Percentiles rank a stretch among this genome's conserved stretches.
These are phyloP conservation scores for Miltochrista miniata DNA, from an alignment of 2,888 invertebrate species.

Conservation along the genomic window DNA sequence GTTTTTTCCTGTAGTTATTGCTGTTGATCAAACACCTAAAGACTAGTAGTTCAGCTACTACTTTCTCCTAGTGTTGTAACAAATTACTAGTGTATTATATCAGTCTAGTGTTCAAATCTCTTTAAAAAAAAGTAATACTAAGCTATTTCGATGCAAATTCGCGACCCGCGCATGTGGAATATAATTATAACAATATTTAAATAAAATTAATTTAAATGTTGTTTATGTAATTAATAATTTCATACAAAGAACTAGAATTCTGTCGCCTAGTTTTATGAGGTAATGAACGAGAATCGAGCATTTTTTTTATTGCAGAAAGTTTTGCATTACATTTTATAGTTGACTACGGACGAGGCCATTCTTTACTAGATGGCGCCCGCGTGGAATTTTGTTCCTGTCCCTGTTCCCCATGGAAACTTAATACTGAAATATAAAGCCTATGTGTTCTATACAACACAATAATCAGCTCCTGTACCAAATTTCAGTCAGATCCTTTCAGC, in stretches of 20 bases:
- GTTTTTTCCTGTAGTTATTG: no score
- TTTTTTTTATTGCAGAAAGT: neutral
- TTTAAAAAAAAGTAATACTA: neutral
- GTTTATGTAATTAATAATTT: no score
- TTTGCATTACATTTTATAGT: neutral
- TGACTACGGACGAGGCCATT: neutral
- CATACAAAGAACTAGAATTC: no score
- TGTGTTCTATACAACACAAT: no score
- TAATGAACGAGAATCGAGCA: no score
- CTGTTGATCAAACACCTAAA: neutral
- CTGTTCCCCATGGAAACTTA: no score
- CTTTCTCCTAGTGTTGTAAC: slow-evolving; percentile 3
- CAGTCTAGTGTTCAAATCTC: neutral
- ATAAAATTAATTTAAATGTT: no score
- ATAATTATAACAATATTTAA: neutral
- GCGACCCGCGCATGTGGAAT: neutral
- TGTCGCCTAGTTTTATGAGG: no score
- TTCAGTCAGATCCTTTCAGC: no score
- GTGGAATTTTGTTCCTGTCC: no score
- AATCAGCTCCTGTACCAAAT: no score
- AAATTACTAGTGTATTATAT: slow-evolving; percentile 1
- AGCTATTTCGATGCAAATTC: neutral
- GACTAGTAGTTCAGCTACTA: neutral
- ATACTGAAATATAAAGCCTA: no score
- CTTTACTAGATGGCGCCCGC: neutral